Evolutionary conservation across 37 sponge, comb jelly and placozoan genomes (phyloP), one percentile per base, ranked within the genome.

Genomic region (Cladorhizidae sp.): DNA sequence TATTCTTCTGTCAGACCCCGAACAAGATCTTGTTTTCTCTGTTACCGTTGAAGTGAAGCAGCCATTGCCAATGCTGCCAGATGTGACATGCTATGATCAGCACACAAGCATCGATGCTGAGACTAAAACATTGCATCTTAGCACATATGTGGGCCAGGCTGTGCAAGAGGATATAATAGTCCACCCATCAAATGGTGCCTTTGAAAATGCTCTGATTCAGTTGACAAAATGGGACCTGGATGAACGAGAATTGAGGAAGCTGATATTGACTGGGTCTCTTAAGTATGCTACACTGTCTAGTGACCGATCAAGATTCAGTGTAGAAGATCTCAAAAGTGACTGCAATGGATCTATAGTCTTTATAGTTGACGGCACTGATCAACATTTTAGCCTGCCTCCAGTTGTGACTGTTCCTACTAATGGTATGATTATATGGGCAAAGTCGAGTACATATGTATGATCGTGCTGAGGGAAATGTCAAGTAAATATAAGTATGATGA

Each of bases 81-180:
- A 77, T 23, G 57, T 85, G 11, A 20, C 28, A 21, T 45, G 49
- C 43, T 57, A 74, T 25, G 18, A 80, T n/a, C 74, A 57, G 3
- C 43, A 37, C 41, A 82, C 88, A 1, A 15, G 71, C 11, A 57
- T 79, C 26, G 79, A 89, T 59, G 14, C 25, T 5, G 63, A 84
- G 22, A 84, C 69, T 8, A 54, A 45, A 22, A 89, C 90, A 11
- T 57, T 89, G 0, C 74, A 89, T 55, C 67, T 89, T 6, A 84
- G 79, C 57, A 58, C 63, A 7, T n/a, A 56, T 39, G 49, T 50
- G 45, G 85, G 76, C 17, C 56, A 84, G n/a, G 7, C 26, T 7
- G 64, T 89, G 22, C 43, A 75, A 25, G 90, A 89, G 42, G 85
- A 80, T 2, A 32, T 89, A 1, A 31, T 80, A 18, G 56, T 89